Percentiles rank a stretch among this genome's conserved stretches.
These are phyloP conservation scores for Pangasius sanitwongsei DNA, from an alignment of 2,797 vertebrate genomes.

Conservation along the genomic window DNA sequence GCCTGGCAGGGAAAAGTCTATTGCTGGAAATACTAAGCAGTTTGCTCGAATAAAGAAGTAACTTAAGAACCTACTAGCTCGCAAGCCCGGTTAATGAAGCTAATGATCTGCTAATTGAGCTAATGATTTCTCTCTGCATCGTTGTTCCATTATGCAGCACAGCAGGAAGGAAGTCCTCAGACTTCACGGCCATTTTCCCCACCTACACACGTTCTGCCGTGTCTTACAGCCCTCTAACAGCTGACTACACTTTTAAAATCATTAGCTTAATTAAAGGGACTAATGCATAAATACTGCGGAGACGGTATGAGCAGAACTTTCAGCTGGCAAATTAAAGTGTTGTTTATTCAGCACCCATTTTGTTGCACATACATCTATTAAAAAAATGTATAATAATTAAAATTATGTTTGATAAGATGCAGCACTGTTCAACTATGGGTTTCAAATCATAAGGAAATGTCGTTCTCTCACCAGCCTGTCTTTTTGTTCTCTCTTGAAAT, in stretches of 20 bases:
- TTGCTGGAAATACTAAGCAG: background rate
- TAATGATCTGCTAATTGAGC: constrained; percentile 16
- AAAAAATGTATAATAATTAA: background rate
- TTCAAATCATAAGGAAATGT: background rate
- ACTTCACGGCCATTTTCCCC: background rate
- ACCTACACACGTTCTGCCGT: background rate
- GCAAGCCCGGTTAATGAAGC: background rate
- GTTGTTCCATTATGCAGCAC: constrained; percentile 9
- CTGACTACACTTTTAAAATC: background rate
- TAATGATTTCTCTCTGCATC: constrained; percentile 16
- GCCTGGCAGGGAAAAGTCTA: background rate
- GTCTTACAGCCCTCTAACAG: background rate
- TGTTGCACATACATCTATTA: background rate
- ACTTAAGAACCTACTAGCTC: background rate
- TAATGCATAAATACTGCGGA: background rate
- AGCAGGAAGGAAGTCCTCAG: background rate
- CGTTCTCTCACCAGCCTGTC: too few species aligned
- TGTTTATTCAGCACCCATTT: background rate
- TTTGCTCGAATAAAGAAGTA: constrained; percentile 17
- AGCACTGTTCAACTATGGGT: background rate
- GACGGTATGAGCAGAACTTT: background rate
- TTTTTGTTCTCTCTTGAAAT: too few species aligned
- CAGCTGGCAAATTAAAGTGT: background rate
- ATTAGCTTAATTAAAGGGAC: background rate
- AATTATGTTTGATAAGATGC: background rate